A percentile compares a stretch with the other conserved stretches of the same genome.
Conservation (phyloP, 2,797 vertebrate species). For the Ibycter americanus region DNA sequence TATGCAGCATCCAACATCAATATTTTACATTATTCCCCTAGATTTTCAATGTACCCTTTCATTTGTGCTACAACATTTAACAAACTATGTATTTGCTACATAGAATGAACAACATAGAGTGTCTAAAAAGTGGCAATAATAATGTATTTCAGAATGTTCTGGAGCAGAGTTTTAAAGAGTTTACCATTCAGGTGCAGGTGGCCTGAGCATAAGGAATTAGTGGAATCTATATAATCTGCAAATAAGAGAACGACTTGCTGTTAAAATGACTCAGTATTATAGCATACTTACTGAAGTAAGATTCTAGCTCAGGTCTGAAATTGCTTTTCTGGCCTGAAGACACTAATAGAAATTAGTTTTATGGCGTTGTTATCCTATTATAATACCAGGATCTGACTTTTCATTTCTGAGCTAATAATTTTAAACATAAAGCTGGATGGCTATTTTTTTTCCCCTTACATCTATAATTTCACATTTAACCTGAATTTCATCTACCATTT, state of each 20-base stretch:
- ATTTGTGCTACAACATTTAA: background rate
- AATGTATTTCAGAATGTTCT: background rate
- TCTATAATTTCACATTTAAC: background rate
- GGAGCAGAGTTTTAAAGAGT: background rate
- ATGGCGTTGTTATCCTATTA: background rate
- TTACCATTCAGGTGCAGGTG: background rate
- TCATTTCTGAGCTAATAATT: background rate
- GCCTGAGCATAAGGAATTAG: background rate
- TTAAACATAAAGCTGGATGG: background rate
- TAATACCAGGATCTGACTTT: background rate
- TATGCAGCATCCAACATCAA: rapidly evolving
- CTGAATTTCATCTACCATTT: background rate
- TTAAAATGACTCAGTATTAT: background rate
- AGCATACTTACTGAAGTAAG: background rate
- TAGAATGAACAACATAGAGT: background rate
- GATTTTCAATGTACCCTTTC: background rate
- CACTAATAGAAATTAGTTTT: background rate
- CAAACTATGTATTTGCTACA: background rate
- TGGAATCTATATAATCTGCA: background rate
- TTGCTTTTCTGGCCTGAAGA: background rate
- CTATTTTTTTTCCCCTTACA: background rate
- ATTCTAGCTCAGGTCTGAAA: background rate
- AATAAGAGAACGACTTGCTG: background rate
- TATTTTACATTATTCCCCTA: background rate
- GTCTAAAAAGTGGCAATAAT: background rate